A percentile compares a stretch with the other conserved stretches of the same genome.
Conservation (phyloP, 2,888 invertebrate genomes). For the Chouioia cunea region DNA sequence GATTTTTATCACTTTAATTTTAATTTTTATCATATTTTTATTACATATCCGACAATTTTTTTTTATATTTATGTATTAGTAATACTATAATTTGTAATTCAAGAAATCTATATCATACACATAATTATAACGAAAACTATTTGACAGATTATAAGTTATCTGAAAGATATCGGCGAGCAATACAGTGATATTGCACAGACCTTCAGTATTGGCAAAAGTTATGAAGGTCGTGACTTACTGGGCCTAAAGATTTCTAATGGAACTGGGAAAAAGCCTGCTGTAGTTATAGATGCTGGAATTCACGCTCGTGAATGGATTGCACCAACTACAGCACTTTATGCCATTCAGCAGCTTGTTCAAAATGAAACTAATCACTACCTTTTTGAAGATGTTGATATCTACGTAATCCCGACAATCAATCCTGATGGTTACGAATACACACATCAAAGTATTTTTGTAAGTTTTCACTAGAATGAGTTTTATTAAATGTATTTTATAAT, state of each 20-base stretch:
- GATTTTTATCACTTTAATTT: background rate
- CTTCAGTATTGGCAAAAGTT: conserved; percentile 39
- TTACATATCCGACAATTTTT: background rate
- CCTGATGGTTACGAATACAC: conserved; percentile 80
- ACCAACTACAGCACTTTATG: conserved; percentile 73
- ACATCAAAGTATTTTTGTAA: conserved; percentile 53
- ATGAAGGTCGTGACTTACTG: conserved; percentile 65
- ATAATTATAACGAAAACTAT: no score
- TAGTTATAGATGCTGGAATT: conserved; percentile 75
- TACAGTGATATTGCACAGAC: conserved; percentile 6
- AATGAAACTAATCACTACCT: conserved; percentile 69
- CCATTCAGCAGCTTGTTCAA: conserved; percentile 73
- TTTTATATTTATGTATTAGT: background rate
- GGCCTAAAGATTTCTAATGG: conserved; percentile 75
- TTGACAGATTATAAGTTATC: conserved; percentile 24
- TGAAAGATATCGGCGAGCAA: background rate
- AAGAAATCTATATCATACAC: no score
- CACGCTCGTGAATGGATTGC: conserved; percentile 81
- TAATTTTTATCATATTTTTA: background rate
- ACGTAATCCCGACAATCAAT: conserved; percentile 76
- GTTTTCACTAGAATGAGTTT: background rate
- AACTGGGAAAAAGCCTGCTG: conserved; percentile 68
- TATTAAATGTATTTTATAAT: background rate
- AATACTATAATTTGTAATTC: no score
- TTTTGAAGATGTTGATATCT: conserved; percentile 76